phyloP scores from a whole-genome alignment of 2,113 vertebrate genomes.

The Grallaria varia region DNA sequence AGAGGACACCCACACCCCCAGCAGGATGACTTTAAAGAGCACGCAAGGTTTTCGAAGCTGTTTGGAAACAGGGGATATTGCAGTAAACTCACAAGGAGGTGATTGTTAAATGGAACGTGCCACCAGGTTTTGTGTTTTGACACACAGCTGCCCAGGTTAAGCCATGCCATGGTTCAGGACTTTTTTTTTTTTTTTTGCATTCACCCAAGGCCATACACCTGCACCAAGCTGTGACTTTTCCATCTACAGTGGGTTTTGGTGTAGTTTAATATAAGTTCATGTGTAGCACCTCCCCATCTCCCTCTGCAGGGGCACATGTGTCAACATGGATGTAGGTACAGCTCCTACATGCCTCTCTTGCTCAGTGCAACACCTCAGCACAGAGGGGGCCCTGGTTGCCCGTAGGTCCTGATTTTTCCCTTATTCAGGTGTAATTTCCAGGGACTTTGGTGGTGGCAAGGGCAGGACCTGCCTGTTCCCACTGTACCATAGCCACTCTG shows the following conservation, averaged over 20 bases:
- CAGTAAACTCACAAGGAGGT: neutral
- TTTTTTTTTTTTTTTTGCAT: neutral
- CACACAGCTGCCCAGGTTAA: neutral
- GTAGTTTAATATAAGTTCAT: neutral
- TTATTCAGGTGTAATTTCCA: neutral
- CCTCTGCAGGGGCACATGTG: neutral
- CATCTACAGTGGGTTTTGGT: neutral
- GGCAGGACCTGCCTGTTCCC: neutral
- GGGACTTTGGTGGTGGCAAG: accelerated
- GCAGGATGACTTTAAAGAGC: neutral
- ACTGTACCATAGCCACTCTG: accelerated
- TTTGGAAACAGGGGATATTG: neutral
- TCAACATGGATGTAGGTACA: too few relatives aligned
- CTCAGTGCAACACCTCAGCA: neutral
- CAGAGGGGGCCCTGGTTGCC: neutral
- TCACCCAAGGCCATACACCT: neutral
- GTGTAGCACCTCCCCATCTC: accelerated
- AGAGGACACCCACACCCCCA: accelerated
- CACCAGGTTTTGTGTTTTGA: neutral
- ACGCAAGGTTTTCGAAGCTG: neutral
- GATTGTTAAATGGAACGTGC: neutral
- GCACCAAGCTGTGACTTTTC: neutral
- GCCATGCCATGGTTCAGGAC: neutral
- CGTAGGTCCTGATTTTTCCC: neutral
- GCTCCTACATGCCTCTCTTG: neutral